Percentiles rank a stretch among this genome's conserved stretches.
These are phyloP conservation scores for Ips typographus DNA, from an alignment of 1,140 invertebrate genomes.

Conservation along the genomic window DNA sequence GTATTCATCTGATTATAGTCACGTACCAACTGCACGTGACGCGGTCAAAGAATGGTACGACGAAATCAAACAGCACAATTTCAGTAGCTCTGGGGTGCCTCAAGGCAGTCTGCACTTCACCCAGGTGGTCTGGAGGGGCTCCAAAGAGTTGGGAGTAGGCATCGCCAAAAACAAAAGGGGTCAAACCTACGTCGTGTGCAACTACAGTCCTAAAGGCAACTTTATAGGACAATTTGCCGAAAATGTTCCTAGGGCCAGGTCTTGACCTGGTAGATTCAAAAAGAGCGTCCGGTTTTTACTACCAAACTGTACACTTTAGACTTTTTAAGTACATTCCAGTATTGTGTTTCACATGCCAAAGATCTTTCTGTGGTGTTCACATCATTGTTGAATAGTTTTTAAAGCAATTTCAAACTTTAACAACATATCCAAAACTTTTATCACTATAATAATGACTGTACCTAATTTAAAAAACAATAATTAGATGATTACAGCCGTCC, in stretches of 20 bases:
- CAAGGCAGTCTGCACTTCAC: slow-evolving; percentile 67
- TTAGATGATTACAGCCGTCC: too few species aligned
- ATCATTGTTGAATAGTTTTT: slow-evolving; percentile 10
- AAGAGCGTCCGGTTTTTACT: slow-evolving; percentile 30
- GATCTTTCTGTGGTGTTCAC: slow-evolving; percentile 26
- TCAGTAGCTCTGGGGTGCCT: slow-evolving; percentile 54
- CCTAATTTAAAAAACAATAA: too few species aligned
- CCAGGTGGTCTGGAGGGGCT: slow-evolving; percentile 60
- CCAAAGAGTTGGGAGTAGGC: slow-evolving; percentile 72
- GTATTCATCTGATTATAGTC: slow-evolving; percentile 67
- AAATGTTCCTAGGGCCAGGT: slow-evolving; percentile 59
- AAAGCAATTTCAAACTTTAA: background rate
- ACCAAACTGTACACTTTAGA: slow-evolving; percentile 36
- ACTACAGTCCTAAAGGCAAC: slow-evolving; percentile 84
- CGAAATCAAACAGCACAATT: slow-evolving; percentile 63
- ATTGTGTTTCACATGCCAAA: slow-evolving; percentile 31
- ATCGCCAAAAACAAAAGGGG: slow-evolving; percentile 63
- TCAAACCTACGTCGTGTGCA: slow-evolving; percentile 70
- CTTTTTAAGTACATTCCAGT: background rate
- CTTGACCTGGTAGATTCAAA: slow-evolving; percentile 34
- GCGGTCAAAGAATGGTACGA: slow-evolving; percentile 70
- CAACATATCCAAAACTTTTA: too few species aligned
- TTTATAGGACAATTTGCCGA: slow-evolving; percentile 68
- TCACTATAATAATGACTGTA: too few species aligned
- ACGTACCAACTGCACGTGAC: slow-evolving; percentile 64